Conservation (phyloP, 2,113 vertebrate species). For the Lepus americanus region DNA sequence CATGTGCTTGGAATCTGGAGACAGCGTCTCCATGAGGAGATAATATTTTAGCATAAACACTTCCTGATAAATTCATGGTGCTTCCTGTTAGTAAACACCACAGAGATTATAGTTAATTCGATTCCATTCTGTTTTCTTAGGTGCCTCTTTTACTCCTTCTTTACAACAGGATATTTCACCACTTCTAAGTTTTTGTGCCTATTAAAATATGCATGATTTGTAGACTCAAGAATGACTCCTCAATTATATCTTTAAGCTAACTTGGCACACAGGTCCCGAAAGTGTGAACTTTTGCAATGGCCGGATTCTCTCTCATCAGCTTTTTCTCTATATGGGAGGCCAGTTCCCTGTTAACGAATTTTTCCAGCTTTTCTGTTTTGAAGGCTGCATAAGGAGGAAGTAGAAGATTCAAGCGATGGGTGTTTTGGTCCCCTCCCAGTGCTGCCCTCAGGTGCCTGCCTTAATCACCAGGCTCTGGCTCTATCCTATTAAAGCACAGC, state of each 20-base stretch:
- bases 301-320: background rate
- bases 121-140: background rate
- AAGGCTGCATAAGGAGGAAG: background rate
- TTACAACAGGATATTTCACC: background rate
- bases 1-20: background rate
- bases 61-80: slow-evolving; percentile 26
- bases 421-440: background rate
- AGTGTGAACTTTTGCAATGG: too few species aligned
- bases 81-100: background rate
- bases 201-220: background rate
- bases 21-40: background rate
- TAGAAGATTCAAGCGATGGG: background rate
- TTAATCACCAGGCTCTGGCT: background rate
- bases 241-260: background rate
- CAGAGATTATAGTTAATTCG: background rate
- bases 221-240: background rate
- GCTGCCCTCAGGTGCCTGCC: background rate
- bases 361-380: background rate
- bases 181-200: background rate
- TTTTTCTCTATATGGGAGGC: background rate
- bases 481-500: background rate
- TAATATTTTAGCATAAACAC: slow-evolving; percentile 5
- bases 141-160: background rate
- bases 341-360: background rate
- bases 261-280: background rate